Evolutionary conservation across 2,113 vertebrate genomes (phyloP), one percentile per base, ranked within the genome.

Genomic region (Corythoichthys intestinalis): DNA sequence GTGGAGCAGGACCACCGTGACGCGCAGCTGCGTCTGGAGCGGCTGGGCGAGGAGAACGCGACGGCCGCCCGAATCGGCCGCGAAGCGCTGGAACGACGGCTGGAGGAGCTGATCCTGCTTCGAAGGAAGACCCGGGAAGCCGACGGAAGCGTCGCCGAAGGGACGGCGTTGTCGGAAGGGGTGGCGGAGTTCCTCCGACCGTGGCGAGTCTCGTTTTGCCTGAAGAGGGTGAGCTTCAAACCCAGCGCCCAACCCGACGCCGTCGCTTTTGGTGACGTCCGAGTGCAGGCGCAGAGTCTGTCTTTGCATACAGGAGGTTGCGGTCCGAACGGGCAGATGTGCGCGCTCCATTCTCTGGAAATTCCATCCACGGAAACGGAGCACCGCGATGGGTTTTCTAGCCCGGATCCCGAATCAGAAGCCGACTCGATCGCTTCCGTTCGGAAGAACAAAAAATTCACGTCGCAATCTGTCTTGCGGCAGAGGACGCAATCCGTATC

Each of bases 1-100:
- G 92, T 93, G 56, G 88, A 93, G 70, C 91, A 91, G 63, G 92
- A 93, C 77, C 90, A 92, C 61, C 72, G 84, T 2, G 88, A 91
- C 54, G 66, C 87, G 46, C 89, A 87, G 73, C 77, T 82, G 11
- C 81, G 62, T n/a, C 84, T 94, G 65, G 90, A 91, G 49, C 86
- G 91, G 61, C 60, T 93, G 35, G 87, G 87, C 53, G 85, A 72
- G 44, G 91, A 90, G 58, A 93, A 93, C 20, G 69, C 79, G 50
- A 81, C 82, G n/a, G 89, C 89, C 2, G 67, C 77, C 2, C 74
- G 80, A 5, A 88, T 89, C 2, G 88, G 86, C 7, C 87, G 87
- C n/a, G 73, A 84, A 53, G 67, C 88, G 72, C 67, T 92, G 37
- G 89, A 91, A 28, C 79, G 87, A 77, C 79, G 88, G 63, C 74